Evolutionary conservation across 2,113 vertebrate genomes (phyloP), one percentile per base, ranked within the genome.

Genomic region (Lepus americanus): DNA sequence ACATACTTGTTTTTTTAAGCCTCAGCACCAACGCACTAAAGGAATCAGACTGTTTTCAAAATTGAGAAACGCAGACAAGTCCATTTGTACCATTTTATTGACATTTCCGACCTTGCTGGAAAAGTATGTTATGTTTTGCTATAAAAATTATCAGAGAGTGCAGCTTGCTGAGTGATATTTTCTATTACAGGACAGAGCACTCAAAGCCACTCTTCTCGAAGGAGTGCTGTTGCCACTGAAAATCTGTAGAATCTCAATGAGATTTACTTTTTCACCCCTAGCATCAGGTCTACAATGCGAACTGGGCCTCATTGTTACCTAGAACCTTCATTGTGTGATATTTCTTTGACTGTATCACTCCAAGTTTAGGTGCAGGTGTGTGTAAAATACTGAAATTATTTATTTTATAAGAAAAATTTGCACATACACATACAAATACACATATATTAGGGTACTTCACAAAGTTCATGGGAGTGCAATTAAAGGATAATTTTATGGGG

Each of bases 41-140:
- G 89, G 91, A 77, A 95, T 92, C 86, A 94, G 79, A 64, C 86
- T 95, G 70, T 96, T 97, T 96, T 72, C 67, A 77, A 95, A 97
- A 89, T 87, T 91, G 86, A 87, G 90, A 97, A 95, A 94, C 2
- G 0, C 31, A 89, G 70, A 80, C 82, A 89, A 95, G 92, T 96
- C 89, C 94, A 95, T 97, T 97, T 95, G 95, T 96, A 90, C 95
- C 91, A 90, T 96, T 96, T 97, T 96, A 95, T 98, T 96, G 96
- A 96, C 94, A 96, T 95, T 93, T 95, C 80, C 96, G 93, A 98
- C 91, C 97, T 98, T 96, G 87, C 83, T 94, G 69, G 90, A 66
- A 95, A 96, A 94, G 44, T 17, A 76, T 86, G 94, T 94, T 97
- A 94, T 94, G 66, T 92, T 96, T 95, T 96, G 91, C 93, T 96